A percentile compares a stretch with the other conserved stretches of the same genome.
These are phyloP conservation scores for Gibbula magus DNA, from an alignment of 2,888 invertebrate species.

Conservation along the genomic window DNA sequence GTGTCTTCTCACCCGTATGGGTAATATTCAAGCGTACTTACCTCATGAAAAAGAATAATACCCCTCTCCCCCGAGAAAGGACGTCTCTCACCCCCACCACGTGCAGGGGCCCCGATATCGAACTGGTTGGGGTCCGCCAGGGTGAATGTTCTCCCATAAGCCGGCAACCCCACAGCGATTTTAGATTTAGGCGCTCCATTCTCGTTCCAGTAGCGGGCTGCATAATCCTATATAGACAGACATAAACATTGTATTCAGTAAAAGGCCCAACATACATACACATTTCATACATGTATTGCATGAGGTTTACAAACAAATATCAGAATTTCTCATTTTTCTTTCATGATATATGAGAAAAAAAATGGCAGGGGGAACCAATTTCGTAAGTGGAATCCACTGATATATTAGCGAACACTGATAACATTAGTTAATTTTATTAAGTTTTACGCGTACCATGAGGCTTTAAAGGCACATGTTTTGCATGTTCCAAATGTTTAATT, in stretches of 20 bases:
- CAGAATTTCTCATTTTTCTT: background rate
- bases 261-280: background rate
- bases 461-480: no score
- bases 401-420: no score
- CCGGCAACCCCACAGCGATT: constrained; percentile 95
- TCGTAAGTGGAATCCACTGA: no score
- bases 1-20: no score
- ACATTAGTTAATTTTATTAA: no score
- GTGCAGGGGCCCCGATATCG: constrained; percentile 47
- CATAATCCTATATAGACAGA: background rate
- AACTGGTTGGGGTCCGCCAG: constrained; percentile 79
- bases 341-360: background rate
- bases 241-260: background rate
- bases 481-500: no score
- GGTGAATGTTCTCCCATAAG: constrained; percentile 93
- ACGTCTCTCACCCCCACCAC: constrained; percentile 41
- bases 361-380: no score
- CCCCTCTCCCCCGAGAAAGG: constrained; percentile 47
- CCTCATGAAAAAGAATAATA: constrained; percentile 59
- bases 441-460: no score
- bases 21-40: constrained; percentile 25
- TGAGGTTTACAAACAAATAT: background rate
- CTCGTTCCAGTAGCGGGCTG: constrained; percentile 42
- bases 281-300: background rate
- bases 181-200: constrained; percentile 93